Conservation (phyloP, 2,888 invertebrate genomes). For the Diplolepis rosae region DNA sequence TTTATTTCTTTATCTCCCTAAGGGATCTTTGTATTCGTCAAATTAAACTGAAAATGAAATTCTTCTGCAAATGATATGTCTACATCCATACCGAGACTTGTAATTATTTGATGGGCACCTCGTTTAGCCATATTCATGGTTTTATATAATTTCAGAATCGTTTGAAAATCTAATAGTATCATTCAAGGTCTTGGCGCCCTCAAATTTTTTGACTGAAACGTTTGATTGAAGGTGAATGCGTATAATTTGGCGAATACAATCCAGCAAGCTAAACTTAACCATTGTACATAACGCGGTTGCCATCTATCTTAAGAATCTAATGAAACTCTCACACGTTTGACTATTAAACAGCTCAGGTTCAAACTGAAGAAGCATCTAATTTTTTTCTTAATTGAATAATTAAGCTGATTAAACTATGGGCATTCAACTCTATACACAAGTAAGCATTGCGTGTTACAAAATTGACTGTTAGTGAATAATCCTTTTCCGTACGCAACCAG, state of each 20-base stretch:
- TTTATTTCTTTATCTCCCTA: too few relatives aligned
- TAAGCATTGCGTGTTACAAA: conserved; percentile 48
- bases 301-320: conserved; percentile 25
- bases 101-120: background rate
- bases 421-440: conserved; percentile 47
- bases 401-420: conserved; percentile 40
- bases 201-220: conserved; percentile 32
- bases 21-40: background rate
- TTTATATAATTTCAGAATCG: background rate
- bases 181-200: background rate
- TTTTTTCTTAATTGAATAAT: conserved; percentile 31
- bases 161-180: background rate
- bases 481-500: conserved; percentile 37
- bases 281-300: conserved; percentile 31
- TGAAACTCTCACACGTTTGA: conserved; percentile 40
- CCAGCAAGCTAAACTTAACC: conserved; percentile 37
- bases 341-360: conserved; percentile 36
- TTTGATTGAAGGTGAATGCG: conserved; percentile 34
- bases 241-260: conserved; percentile 33
- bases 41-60: background rate
- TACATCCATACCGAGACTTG: background rate
- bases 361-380: conserved; percentile 27
- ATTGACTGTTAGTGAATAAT: conserved; percentile 44
- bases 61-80: background rate
- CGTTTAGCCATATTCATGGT: background rate